These are phyloP conservation scores for Dendroctonus ponderosae DNA, from an alignment of 1,140 invertebrate genomes.

Conservation along the genomic window DNA sequence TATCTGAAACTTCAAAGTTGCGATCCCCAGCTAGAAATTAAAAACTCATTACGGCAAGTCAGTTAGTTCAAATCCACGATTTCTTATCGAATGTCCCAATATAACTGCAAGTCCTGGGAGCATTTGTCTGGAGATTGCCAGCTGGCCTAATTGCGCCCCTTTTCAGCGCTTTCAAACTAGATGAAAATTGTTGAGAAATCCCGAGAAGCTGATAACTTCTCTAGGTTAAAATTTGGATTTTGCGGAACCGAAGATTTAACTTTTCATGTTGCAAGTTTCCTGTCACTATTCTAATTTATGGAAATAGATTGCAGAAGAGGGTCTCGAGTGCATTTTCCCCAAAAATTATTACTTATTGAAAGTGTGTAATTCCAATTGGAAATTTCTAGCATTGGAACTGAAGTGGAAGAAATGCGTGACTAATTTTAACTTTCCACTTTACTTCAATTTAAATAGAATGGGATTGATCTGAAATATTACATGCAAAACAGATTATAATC, in stretches of 20 bases:
- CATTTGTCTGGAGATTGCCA: constrained; percentile 12
- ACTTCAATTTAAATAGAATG: too few relatives aligned
- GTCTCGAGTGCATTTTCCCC: too few relatives aligned
- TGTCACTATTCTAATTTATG: constrained; percentile 7
- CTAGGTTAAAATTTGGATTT: constrained; percentile 14
- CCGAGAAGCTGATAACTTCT: neutral
- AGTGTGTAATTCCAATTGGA: too few relatives aligned
- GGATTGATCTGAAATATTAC: too few relatives aligned
- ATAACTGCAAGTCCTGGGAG: neutral
- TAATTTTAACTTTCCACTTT: too few relatives aligned
- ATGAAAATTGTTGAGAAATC: neutral
- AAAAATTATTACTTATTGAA: too few relatives aligned
- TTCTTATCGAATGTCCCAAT: constrained; percentile 12
- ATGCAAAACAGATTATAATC: too few relatives aligned
- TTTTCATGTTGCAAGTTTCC: constrained; percentile 10
- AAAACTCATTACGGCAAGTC: too few relatives aligned
- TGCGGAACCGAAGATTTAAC: constrained; percentile 1
- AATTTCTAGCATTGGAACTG: too few relatives aligned
- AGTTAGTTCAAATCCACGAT: neutral
- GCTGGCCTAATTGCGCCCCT: constrained; percentile 14
- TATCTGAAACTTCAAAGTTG: too few relatives aligned
- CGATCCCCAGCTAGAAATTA: too few relatives aligned
- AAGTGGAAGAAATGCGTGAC: too few relatives aligned
- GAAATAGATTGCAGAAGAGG: neutral
- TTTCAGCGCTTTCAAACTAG: constrained; percentile 5